Evolutionary conservation across 2,888 invertebrate genomes (phyloP).

Genomic region (Teinopalpus imperialis): DNA sequence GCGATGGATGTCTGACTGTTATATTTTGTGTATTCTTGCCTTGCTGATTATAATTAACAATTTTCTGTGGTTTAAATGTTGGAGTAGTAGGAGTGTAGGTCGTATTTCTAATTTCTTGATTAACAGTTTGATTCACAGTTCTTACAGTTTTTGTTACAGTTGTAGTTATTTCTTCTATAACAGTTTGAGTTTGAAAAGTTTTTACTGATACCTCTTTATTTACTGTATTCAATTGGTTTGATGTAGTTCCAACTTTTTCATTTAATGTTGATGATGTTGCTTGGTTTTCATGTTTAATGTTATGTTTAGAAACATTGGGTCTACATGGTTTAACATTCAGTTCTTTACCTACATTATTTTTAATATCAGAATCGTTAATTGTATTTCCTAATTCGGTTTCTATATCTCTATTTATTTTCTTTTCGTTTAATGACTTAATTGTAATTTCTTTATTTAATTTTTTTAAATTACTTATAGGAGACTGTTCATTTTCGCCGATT

Average conservation of each 20-base stretch:
- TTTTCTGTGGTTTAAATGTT: constrained; percentile 42
- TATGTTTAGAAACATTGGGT: constrained; percentile 35
- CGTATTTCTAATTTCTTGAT: constrained; percentile 56
- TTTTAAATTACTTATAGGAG: constrained; percentile 46
- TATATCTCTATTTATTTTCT: constrained; percentile 33
- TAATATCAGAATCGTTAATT: constrained; percentile 25
- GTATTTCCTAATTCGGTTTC: constrained; percentile 26
- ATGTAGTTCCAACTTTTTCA: constrained; percentile 43
- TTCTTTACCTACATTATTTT: constrained; percentile 38
- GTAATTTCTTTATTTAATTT: constrained; percentile 53
- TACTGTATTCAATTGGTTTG: constrained; percentile 55
- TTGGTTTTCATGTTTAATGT: constrained; percentile 30
- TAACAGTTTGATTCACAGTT: constrained; percentile 65
- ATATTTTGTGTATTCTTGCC: constrained; percentile 50
- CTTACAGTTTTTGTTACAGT: constrained; percentile 75
- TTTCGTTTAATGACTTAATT: constrained; percentile 39
- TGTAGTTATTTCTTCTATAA: constrained; percentile 74
- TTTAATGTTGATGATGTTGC: constrained; percentile 34
- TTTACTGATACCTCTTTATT: constrained; percentile 70
- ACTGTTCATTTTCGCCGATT: constrained; percentile 30
- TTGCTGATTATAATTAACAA: constrained; percentile 40
- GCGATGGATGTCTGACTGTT: constrained; percentile 50
- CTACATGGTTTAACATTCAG: constrained; percentile 43
- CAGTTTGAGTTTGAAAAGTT: constrained; percentile 68
- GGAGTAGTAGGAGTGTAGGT: constrained; percentile 40